Evolutionary conservation across 2,797 vertebrate species (phyloP).

Genomic region (Dallia pectoralis): DNA sequence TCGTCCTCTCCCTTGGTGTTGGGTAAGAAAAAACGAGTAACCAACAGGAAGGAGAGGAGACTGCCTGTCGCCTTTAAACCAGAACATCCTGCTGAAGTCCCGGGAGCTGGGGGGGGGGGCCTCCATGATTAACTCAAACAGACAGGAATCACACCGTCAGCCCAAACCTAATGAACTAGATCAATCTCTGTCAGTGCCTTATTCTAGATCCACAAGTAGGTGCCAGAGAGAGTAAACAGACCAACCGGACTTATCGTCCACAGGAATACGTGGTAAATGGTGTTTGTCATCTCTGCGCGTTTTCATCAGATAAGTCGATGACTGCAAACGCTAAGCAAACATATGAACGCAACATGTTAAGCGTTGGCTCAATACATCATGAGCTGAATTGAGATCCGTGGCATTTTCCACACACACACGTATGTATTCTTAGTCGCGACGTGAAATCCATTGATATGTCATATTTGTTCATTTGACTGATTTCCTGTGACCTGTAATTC

Average conservation of each 20-base stretch:
- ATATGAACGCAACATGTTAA: no score
- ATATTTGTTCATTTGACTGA: no score
- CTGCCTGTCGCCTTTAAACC: conserved; percentile 74
- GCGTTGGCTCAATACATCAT: no score
- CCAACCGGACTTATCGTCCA: not conserved
- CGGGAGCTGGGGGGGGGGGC: conserved; percentile 40
- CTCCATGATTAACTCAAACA: conserved; percentile 14
- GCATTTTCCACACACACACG: no score
- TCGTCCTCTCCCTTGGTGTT: conserved; percentile 62
- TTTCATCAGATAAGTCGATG: not conserved
- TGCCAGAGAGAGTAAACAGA: not conserved
- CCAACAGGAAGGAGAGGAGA: conserved; percentile 73
- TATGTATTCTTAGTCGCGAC: no score
- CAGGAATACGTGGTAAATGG: no score
- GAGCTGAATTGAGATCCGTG: no score
- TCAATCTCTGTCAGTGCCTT: not conserved
- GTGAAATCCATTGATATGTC: no score
- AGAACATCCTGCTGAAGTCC: conserved; percentile 66
- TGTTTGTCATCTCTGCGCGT: not conserved
- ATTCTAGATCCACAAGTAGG: not conserved
- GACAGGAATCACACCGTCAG: not conserved
- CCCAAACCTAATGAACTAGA: not conserved
- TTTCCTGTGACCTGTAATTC: no score
- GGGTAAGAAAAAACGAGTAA: conserved; percentile 75
- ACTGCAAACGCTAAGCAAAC: not conserved